These are phyloP conservation scores for Idris sp. DNA, from an alignment of 1,140 invertebrate genomes.

Conservation along the genomic window DNA sequence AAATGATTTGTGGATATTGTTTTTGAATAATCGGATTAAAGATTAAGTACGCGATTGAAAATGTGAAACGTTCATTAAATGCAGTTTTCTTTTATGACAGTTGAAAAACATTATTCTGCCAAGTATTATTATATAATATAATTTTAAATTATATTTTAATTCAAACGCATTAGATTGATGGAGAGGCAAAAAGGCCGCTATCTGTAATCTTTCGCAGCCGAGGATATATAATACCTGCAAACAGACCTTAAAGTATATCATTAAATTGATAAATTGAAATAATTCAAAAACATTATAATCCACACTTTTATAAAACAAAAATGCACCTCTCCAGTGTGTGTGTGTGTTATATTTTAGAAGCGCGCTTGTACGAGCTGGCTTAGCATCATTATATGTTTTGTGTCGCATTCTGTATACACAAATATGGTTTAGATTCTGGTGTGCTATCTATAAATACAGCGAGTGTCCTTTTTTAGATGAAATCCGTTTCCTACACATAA, in stretches of 20 bases:
- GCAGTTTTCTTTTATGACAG: too few relatives aligned
- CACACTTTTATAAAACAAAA: constrained; percentile 46
- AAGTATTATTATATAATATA: too few relatives aligned
- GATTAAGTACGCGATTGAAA: too few relatives aligned
- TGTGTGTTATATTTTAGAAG: constrained; percentile 32
- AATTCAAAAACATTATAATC: constrained; percentile 24
- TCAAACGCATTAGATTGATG: too few relatives aligned
- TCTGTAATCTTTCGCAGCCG: constrained; percentile 30
- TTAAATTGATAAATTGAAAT: constrained; percentile 54
- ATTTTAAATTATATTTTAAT: too few relatives aligned
- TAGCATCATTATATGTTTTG: constrained; percentile 43
- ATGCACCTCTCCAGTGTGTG: too few relatives aligned
- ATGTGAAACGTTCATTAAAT: too few relatives aligned
- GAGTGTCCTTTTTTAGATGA: neutral
- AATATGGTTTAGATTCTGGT: constrained; percentile 25
- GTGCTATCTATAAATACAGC: constrained; percentile 12
- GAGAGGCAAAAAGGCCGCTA: constrained; percentile 13
- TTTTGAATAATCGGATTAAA: too few relatives aligned
- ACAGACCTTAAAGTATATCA: constrained; percentile 37
- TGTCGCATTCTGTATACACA: constrained; percentile 19
- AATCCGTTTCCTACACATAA: constrained; percentile 9
- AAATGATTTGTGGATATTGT: too few relatives aligned
- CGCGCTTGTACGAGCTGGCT: constrained; percentile 34
- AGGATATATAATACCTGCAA: constrained; percentile 33
- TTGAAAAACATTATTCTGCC: too few relatives aligned